Evolutionary conservation across 2,888 invertebrate genomes (phyloP), one percentile per base, ranked within the genome.

Genomic region (Drosophila greeni): DNA sequence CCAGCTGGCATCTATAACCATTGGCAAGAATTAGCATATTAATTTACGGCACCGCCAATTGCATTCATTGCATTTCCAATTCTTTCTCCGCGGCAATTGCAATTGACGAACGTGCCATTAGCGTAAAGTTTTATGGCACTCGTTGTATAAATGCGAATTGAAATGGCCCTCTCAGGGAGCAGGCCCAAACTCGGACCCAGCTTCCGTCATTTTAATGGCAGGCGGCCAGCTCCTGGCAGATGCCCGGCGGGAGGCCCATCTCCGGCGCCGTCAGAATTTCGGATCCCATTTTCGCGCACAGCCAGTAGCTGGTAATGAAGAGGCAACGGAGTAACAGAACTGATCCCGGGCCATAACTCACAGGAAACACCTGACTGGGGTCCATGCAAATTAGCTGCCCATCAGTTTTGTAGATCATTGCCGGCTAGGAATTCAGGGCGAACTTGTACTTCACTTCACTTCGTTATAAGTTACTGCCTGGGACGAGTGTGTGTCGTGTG

Each of bases 171-270:
- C 42, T 6, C 9, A 55, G 59, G n/a, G 34, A n/a, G 34, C 65
- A 56, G 58, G n/a, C 59, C 45, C 36, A n/a, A 48, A 29, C 79
- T 72, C 72, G 12, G 51, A 29, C 79, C 72, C 72, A 75, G 79
- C 76, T 79, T 78, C 84, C 76, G 73, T 84, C 79, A 82, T 75
- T 64, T 84, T 75, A 70, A 78, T 66, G 70, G 43, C 18, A n/a
- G 9, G 2, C 24, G n/a, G 42, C 55, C 18, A 18, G 43, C 57
- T 43, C 26, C 62, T 61, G 37, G 52, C 60, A 45, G 57, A 45
- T 61, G 74, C 66, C 53, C 57, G 75, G 84, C 84, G 58, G 78
- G 73, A 65, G 75, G 18, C 31, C 6, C 36, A 23, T 23, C 59
- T 37, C 7, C 59, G 29, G 29, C 59, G 59, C 70, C 40, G 52